Percentiles rank a stretch among this genome's conserved stretches.
Conservation (phyloP, 1,140 invertebrate species). For the Bemisia tabaci region DNA sequence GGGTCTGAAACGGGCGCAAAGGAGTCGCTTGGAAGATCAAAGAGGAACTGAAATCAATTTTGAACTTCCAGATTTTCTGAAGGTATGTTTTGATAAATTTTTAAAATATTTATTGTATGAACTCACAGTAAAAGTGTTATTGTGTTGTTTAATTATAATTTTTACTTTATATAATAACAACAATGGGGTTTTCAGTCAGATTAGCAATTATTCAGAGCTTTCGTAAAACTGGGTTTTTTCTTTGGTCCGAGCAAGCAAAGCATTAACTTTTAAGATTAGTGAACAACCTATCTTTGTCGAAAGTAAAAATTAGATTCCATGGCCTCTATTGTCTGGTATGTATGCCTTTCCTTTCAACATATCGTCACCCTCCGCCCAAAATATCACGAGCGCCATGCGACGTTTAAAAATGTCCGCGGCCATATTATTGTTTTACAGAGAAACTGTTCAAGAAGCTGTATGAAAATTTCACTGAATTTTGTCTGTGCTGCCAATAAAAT, state of each 20-base stretch:
- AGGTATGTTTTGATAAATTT: conserved; percentile 34
- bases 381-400: too few relatives aligned
- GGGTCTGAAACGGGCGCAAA: conserved; percentile 58
- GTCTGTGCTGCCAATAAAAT: too few relatives aligned
- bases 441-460: too few relatives aligned
- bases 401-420: too few relatives aligned
- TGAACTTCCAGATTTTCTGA: conserved; percentile 63
- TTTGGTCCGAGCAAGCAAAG: conserved; percentile 10
- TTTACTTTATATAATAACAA: neutral
- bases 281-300: too few relatives aligned
- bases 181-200: neutral
- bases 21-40: conserved; percentile 62
- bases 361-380: too few relatives aligned
- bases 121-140: neutral
- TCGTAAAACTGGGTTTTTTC: neutral
- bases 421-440: too few relatives aligned
- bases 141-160: neutral
- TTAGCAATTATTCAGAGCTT: neutral
- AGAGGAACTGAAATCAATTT: conserved; percentile 67
- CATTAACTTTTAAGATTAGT: conserved; percentile 4
- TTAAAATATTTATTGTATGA: conserved; percentile 1
- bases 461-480: too few relatives aligned
- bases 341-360: too few relatives aligned
- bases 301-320: too few relatives aligned
- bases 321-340: too few relatives aligned